Conservation (phyloP, 2,113 vertebrate genomes). For the Hypanus sabinus region DNA sequence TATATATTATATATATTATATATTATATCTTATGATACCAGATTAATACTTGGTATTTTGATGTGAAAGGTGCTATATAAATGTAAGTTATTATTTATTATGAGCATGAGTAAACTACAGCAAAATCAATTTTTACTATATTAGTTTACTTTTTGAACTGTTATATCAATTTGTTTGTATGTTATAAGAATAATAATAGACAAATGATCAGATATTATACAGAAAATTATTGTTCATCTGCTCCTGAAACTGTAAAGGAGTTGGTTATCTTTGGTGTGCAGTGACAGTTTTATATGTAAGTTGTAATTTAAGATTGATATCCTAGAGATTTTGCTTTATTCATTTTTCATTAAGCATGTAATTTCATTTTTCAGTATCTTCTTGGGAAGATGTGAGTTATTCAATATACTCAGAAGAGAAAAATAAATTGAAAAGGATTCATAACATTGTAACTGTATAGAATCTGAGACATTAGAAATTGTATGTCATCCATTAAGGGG, state of each 20-base stretch:
- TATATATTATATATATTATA: no score
- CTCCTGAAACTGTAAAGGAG: not conserved
- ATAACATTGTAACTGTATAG: not conserved
- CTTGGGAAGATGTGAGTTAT: constrained; percentile 14
- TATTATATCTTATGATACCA: no score
- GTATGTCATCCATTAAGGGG: not conserved
- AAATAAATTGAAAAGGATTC: constrained; percentile 31
- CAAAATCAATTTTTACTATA: not conserved
- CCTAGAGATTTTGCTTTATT: constrained; percentile 5
- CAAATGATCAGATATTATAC: not conserved
- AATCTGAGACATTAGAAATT: constrained; percentile 21
- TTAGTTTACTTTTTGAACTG: not conserved
- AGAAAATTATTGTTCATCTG: not conserved
- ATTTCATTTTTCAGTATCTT: not conserved
- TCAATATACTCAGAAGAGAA: constrained; percentile 22
- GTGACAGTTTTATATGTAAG: constrained; percentile 12
- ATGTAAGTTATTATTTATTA: not conserved
- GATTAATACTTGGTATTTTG: no score
- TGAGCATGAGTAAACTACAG: not conserved
- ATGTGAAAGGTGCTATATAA: no score
- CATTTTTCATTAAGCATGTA: constrained; percentile 24
- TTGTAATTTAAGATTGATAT: constrained; percentile 20
- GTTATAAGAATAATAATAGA: constrained; percentile 9
- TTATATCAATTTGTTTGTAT: not conserved
- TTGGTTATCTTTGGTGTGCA: not conserved